Base-by-base conservation (phyloP, 2,113 vertebrate genomes). In the Callocephalon fimbriatum region DNA sequence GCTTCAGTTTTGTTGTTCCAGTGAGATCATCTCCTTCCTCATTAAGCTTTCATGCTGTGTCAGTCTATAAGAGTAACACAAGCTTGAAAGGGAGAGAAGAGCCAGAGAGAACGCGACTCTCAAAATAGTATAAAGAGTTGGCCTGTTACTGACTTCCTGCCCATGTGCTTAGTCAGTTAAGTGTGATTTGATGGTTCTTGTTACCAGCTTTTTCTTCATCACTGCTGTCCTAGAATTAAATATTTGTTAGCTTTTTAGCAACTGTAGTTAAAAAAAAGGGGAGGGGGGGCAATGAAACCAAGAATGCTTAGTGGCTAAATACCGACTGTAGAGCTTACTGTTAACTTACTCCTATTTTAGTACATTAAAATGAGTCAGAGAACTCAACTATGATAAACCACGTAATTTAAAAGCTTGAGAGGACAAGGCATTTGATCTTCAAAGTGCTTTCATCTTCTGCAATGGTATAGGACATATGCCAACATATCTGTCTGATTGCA, bases 31-130 rank as follows among this genome's bases (percentile, higher is more conserved):
- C 95, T 97, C 93, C 95, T 96, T 93, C 96, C 94, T 94, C 83
- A 97, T 89, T 97, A 97, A 95, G 96, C 90, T 97, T 96, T 95
- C 95, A 83, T 96, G 83, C 96, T 96, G 95, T 97, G 96, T 96
- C 96, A 97, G 94, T 98, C 96, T 97, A 67, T 75, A 94, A 91
- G 97, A 93, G 88, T 88, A 97, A 78, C 88, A 83, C 87, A 92
- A 56, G 91, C 92, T 93, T 97, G 90, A 76, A 94, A 95, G 75
- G 47, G 73, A 56, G 91, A 68, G 90, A 42, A 96, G 35, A 96
- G 91, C 95, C 92, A 94, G 84, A 90, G 93, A 97, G 93, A 97
- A 94, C 50, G 74, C 86, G 74, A 81, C 83, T 91, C 86, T 95
- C 77, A 95, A 93, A 92, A 92, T 97, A 95, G 95, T 96, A 84